These are phyloP conservation scores for Drosophila affinis DNA, from an alignment of 2,888 invertebrate genomes.

Conservation along the genomic window DNA sequence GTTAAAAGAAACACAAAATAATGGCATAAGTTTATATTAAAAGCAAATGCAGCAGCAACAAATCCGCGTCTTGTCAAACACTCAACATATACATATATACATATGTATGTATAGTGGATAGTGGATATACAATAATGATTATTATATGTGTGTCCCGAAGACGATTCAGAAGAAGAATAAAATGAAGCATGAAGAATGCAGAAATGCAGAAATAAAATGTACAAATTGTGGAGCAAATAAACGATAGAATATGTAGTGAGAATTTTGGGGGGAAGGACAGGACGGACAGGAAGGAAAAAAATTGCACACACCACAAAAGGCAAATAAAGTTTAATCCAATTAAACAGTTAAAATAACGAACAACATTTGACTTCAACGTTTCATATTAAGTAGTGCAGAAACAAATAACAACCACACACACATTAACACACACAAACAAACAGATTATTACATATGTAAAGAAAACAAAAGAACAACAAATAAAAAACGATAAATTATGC, in stretches of 20 bases:
- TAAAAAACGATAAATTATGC: conserved; percentile 72
- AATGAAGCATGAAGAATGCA: conserved; percentile 36
- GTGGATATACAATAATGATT: neutral
- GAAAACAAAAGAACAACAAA: conserved; percentile 46
- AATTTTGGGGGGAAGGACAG: conserved; percentile 9
- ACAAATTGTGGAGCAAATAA: conserved; percentile 71
- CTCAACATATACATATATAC: conserved; percentile 35
- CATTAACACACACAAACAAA: conserved; percentile 35
- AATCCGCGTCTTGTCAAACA: conserved; percentile 76
- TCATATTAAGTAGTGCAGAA: conserved; percentile 79
- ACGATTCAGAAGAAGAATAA: conserved; percentile 56
- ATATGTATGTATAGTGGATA: neutral
- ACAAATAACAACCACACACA: conserved; percentile 53
- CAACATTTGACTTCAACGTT: conserved; percentile 76
- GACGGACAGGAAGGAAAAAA: conserved; percentile 31
- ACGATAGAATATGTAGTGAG: conserved; percentile 35
- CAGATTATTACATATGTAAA: conserved; percentile 69
- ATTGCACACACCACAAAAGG: conserved; percentile 29
- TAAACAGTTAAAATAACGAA: conserved; percentile 64
- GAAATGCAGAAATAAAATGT: conserved; percentile 65
- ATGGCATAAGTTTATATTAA: conserved; percentile 67
- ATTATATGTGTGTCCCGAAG: conserved; percentile 58
- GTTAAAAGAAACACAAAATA: conserved; percentile 56
- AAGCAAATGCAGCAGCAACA: conserved; percentile 48
- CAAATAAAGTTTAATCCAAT: conserved; percentile 73